Percentiles rank a stretch among this genome's conserved stretches.
These are phyloP conservation scores for Upupa epops DNA, from an alignment of 2,113 vertebrate species.

Conservation along the genomic window DNA sequence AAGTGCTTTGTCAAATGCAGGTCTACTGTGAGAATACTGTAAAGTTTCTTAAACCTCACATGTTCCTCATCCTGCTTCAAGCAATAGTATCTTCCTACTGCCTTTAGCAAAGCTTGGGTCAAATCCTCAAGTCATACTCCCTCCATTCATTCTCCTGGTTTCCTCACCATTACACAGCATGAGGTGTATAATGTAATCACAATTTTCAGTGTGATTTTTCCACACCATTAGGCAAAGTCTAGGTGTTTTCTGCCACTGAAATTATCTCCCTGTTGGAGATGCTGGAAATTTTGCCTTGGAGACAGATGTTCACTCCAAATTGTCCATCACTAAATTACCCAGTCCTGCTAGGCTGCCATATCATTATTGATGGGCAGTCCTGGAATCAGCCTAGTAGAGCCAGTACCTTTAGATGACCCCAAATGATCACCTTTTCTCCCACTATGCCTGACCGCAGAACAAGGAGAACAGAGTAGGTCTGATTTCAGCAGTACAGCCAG, in stretches of 20 bases:
- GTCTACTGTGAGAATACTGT: neutral
- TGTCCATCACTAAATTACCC: neutral
- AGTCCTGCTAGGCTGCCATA: neutral
- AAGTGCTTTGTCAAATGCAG: neutral
- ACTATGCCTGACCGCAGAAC: neutral
- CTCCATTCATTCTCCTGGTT: neutral
- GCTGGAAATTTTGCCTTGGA: neutral
- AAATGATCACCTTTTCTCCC: neutral
- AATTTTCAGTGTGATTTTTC: neutral
- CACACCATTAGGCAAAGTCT: neutral
- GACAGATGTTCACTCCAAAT: neutral
- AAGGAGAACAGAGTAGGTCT: neutral
- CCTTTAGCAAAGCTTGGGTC: neutral
- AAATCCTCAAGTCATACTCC: neutral
- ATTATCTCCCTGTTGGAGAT: neutral
- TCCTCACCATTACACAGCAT: neutral
- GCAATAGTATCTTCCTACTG: neutral
- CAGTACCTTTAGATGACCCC: neutral
- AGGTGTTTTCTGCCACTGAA: neutral
- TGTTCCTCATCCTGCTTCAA: neutral
- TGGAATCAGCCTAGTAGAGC: neutral
- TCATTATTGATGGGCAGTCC: neutral
- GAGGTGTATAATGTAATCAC: rapidly evolving
- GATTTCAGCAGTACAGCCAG: neutral
- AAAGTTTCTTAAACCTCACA: neutral